These are phyloP conservation scores for Semnornis frantzii DNA, from an alignment of 2,113 vertebrate genomes.

Conservation along the genomic window DNA sequence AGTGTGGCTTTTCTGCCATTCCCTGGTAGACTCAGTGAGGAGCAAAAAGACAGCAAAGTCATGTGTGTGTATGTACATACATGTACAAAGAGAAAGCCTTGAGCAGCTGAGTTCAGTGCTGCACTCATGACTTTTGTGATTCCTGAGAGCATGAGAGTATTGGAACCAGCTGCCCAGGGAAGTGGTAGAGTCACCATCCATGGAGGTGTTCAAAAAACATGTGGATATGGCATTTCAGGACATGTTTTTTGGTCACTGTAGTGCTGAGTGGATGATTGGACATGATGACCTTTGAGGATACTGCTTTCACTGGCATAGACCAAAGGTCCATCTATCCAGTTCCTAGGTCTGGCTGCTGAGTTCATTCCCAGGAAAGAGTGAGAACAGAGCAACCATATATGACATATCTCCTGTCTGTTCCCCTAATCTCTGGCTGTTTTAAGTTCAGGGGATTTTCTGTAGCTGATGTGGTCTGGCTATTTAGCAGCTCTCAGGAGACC, in stretches of 20 bases:
- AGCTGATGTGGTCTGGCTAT: neutral
- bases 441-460: neutral
- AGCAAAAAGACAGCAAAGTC: neutral
- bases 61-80: neutral
- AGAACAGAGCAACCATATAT: neutral
- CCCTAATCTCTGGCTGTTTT: neutral
- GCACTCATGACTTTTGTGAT: neutral
- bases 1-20: neutral
- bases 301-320: neutral
- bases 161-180: too few relatives aligned
- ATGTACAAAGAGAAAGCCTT: neutral
- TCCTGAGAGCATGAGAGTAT: neutral
- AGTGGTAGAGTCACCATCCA: too few relatives aligned
- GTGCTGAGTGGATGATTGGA: too few relatives aligned
- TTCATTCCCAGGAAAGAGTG: neutral
- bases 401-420: neutral
- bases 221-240: too few relatives aligned
- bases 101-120: neutral
- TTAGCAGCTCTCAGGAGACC: neutral
- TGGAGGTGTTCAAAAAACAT: too few relatives aligned
- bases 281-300: too few relatives aligned
- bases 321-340: neutral
- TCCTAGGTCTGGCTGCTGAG: neutral
- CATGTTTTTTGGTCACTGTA: too few relatives aligned
- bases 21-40: neutral